A percentile compares a stretch with the other conserved stretches of the same genome.
phyloP scores from a whole-genome alignment of 2,797 vertebrate species.

The Dendrocincla tyrannina region DNA sequence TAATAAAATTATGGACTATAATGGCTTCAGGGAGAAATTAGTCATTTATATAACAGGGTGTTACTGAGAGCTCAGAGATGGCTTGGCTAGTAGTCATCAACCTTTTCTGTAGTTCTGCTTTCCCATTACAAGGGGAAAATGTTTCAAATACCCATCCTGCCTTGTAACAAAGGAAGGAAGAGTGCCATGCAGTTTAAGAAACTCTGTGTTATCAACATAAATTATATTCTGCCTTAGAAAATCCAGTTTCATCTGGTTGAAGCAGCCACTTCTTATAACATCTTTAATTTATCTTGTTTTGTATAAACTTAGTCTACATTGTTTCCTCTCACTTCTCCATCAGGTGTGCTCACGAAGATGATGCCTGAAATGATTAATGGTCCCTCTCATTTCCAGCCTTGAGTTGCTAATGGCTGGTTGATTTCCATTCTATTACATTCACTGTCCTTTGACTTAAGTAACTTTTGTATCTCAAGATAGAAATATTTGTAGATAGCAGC shows the following conservation, averaged over 20 bases:
- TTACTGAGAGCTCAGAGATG: not conserved
- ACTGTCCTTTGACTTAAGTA: not conserved
- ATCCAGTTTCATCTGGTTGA: not conserved
- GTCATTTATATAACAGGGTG: not conserved
- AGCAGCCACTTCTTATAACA: not conserved
- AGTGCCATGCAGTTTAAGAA: not conserved
- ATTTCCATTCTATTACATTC: not conserved
- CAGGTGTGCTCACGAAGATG: not conserved
- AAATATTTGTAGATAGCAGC: not conserved
- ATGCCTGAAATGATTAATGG: not conserved
- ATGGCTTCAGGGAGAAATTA: not conserved
- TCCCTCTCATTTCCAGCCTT: not conserved
- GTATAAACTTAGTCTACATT: not conserved
- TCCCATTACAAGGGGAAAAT: not conserved
- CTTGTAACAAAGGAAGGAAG: not conserved
- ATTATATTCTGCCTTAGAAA: not conserved
- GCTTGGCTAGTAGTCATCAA: not conserved
- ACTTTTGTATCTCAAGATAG: not conserved
- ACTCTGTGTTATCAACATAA: not conserved
- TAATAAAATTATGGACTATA: not conserved
- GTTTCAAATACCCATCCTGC: not conserved
- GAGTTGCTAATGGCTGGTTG: not conserved
- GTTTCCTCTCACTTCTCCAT: not conserved
- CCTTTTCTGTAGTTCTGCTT: not conserved
- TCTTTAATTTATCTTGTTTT: not conserved